A percentile compares a stretch with the other conserved stretches of the same genome.
These are phyloP conservation scores for Botia almorhae DNA, from an alignment of 2,797 vertebrate genomes.

Conservation along the genomic window DNA sequence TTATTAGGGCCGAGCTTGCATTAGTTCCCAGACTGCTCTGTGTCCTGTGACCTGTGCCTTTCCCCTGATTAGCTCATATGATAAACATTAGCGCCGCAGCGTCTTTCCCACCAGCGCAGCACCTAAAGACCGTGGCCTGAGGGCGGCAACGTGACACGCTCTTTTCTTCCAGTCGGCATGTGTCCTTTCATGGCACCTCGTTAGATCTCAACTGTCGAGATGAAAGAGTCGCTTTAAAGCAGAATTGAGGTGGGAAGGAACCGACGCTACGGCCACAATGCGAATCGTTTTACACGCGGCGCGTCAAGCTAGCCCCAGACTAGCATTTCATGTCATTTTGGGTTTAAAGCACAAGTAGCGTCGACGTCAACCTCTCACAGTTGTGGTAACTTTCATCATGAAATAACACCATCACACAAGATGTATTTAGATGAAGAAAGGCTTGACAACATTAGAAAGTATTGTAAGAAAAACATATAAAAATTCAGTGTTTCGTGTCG, in stretches of 20 bases:
- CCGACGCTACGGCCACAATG: constrained; percentile 68
- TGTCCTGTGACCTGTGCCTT: constrained; percentile 80
- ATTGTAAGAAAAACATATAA: not conserved
- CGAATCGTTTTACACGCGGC: constrained; percentile 75
- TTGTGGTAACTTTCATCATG: not conserved
- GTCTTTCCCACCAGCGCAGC: constrained; percentile 86
- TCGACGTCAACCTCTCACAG: constrained; percentile 65
- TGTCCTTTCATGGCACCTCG: constrained; percentile 83
- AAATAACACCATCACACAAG: not conserved
- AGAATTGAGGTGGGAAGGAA: constrained; percentile 53
- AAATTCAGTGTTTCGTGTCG: not conserved
- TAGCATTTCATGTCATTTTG: constrained; percentile 68
- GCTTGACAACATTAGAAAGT: not conserved
- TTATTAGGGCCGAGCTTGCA: constrained; percentile 76
- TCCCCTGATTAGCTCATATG: constrained; percentile 89
- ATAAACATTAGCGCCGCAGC: constrained; percentile 85
- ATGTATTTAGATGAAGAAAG: not conserved
- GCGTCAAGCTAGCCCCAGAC: constrained; percentile 65
- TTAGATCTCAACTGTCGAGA: constrained; percentile 74
- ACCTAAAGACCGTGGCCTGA: constrained; percentile 78
- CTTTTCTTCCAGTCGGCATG: constrained; percentile 75
- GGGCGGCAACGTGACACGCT: constrained; percentile 81
- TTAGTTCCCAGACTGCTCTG: constrained; percentile 83
- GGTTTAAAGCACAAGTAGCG: constrained; percentile 75
- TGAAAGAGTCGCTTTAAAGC: constrained; percentile 77